These are phyloP conservation scores for Montipora cactus DNA, from an alignment of 64 coral and sea anemone species.

Conservation along the genomic window DNA sequence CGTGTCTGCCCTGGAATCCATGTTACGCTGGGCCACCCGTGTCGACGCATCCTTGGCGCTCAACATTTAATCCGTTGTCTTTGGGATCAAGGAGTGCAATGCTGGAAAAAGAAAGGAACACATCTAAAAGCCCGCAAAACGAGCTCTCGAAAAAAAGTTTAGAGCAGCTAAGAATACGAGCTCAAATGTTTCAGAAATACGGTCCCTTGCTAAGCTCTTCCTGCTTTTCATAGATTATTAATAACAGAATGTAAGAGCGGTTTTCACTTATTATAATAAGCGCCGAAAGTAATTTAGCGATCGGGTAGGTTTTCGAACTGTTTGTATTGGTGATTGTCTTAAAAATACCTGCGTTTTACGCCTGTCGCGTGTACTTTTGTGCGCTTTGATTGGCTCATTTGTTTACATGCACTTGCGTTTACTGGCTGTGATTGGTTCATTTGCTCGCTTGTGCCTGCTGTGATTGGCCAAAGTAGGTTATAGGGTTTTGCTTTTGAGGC, in stretches of 20 bases:
- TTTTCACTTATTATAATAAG: no score
- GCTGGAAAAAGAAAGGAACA: conserved; percentile 54
- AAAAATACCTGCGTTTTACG: no score
- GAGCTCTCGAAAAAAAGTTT: conserved; percentile 87
- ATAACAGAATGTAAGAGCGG: background rate
- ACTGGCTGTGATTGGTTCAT: no score
- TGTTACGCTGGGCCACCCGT: conserved; percentile 58
- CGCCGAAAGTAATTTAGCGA: no score
- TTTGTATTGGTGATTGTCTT: no score
- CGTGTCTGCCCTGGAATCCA: conserved; percentile 74
- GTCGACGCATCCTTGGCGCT: conserved; percentile 53
- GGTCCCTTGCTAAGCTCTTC: conserved; percentile 9
- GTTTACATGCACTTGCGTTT: no score
- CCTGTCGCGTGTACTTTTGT: no score
- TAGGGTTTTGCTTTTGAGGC: no score
- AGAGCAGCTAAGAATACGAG: conserved; percentile 83
- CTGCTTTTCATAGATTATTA: background rate
- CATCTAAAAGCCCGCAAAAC: background rate
- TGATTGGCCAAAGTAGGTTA: no score
- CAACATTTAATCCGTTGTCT: conserved; percentile 55
- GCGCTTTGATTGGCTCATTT: no score
- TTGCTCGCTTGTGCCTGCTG: no score
- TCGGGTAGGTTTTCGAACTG: no score
- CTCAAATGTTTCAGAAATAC: conserved; percentile 37
- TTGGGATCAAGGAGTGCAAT: conserved; percentile 46